A percentile compares a stretch with the other conserved stretches of the same genome.
Evolutionary conservation across 2,113 vertebrate species (phyloP).

Genomic region (Hystrix brachyura): DNA sequence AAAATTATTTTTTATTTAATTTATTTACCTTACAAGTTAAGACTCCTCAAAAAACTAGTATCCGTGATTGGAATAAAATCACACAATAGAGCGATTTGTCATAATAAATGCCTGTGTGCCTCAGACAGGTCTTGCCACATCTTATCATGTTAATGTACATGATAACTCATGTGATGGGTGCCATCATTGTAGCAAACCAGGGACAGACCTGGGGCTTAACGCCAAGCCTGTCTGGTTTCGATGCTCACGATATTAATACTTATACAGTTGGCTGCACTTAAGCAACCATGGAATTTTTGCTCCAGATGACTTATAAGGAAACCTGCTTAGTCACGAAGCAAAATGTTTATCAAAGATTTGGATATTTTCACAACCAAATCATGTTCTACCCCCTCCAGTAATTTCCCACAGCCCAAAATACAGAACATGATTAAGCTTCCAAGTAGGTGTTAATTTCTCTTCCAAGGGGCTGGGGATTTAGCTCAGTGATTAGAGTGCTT

Average conservation of each 20-base stretch:
- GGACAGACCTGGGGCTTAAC: neutral
- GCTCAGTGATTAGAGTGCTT: too few relatives aligned
- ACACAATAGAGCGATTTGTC: neutral
- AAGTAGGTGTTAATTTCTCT: neutral
- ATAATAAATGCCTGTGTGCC: neutral
- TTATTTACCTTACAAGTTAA: neutral
- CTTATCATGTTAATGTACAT: neutral
- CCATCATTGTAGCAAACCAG: neutral
- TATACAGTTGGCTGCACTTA: neutral
- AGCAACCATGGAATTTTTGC: neutral
- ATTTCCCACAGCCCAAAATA: neutral
- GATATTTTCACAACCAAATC: constrained; percentile 34
- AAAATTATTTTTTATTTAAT: constrained; percentile 44
- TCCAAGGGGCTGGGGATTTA: too few relatives aligned
- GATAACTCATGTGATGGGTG: neutral
- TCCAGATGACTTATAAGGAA: neutral
- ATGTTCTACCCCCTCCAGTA: neutral
- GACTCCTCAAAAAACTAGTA: neutral
- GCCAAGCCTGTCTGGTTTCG: neutral
- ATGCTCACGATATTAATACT: neutral
- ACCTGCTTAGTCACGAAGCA: neutral
- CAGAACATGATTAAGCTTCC: neutral
- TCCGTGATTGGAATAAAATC: neutral
- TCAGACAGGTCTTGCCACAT: neutral
- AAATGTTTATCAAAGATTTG: neutral